Evolutionary conservation across 1,140 invertebrate genomes (phyloP).

Genomic region (Formica exsecta): DNA sequence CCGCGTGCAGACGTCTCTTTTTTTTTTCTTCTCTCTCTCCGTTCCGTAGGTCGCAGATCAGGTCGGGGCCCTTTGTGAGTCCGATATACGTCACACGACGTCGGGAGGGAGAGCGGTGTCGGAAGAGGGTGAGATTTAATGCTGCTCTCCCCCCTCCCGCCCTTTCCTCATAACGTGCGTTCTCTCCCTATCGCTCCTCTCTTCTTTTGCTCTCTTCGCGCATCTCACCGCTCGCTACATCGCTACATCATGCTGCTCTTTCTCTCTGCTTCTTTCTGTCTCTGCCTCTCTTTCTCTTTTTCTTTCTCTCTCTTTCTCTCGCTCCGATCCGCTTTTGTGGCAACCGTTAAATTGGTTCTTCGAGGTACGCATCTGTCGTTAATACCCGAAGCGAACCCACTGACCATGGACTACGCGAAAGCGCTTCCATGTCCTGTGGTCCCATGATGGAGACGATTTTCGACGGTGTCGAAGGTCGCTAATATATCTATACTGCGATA

Average conservation of each 20-base stretch:
- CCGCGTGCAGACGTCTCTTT: constrained; percentile 32
- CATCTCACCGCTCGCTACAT: constrained; percentile 43
- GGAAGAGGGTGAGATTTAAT: constrained; percentile 75
- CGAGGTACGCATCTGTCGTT: constrained; percentile 79
- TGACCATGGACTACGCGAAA: constrained; percentile 53
- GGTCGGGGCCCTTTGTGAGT: constrained; percentile 72
- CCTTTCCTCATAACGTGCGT: constrained; percentile 4
- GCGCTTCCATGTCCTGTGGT: constrained; percentile 24
- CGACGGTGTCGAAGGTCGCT: constrained; percentile 30
- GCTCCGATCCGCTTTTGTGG: constrained; percentile 76
- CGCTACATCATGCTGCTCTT: constrained; percentile 59
- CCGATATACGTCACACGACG: constrained; percentile 68
- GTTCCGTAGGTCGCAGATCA: constrained; percentile 66
- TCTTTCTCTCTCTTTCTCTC: constrained; percentile 3
- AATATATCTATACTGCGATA: neutral
- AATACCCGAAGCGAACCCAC: constrained; percentile 51
- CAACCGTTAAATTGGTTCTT: constrained; percentile 81
- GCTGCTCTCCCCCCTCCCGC: constrained; percentile 4
- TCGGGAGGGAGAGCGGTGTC: constrained; percentile 59
- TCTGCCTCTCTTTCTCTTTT: constrained; percentile 24
- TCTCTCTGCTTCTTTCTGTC: neutral
- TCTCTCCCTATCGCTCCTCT: constrained; percentile 6
- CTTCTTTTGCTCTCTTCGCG: constrained; percentile 26
- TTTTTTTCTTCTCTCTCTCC: constrained; percentile 52
- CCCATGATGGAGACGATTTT: constrained; percentile 6